These are phyloP conservation scores for Apamea anceps DNA, from an alignment of 2,888 invertebrate genomes.

Conservation along the genomic window DNA sequence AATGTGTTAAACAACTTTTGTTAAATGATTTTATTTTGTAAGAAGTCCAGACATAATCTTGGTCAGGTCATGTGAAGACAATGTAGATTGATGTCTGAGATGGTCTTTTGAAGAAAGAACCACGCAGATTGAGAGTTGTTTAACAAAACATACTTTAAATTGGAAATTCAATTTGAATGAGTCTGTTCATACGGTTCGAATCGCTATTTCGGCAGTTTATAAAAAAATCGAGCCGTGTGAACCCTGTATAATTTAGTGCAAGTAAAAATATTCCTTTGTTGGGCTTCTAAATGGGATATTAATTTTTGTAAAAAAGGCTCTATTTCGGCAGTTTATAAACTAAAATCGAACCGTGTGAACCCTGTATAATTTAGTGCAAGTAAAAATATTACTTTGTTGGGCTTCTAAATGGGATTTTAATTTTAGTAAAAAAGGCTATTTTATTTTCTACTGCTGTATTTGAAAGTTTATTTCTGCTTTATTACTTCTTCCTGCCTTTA, in stretches of 20 bases:
- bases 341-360: not conserved
- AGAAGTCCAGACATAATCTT: too few species aligned
- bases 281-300: not conserved
- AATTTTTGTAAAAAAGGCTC: not conserved
- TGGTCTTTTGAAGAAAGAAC: too few species aligned
- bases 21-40: too few species aligned
- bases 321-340: not conserved
- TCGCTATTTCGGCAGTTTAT: not conserved
- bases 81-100: too few species aligned
- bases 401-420: not conserved
- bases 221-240: not conserved
- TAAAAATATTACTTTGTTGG: not conserved
- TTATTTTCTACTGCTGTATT: constrained; percentile 28
- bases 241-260: not conserved
- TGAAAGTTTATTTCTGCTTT: not conserved
- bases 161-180: not conserved
- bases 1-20: not conserved
- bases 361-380: not conserved
- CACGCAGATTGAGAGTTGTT: not conserved
- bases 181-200: not conserved
- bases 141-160: not conserved
- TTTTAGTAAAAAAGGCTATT: not conserved
- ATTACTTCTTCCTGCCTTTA: not conserved
- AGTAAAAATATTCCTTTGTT: not conserved
- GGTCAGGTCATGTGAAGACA: too few species aligned